Percentiles rank a stretch among this genome's conserved stretches.
phyloP scores from a whole-genome alignment of 2,888 invertebrate genomes.

The Caenorhabditis macrosperma region DNA sequence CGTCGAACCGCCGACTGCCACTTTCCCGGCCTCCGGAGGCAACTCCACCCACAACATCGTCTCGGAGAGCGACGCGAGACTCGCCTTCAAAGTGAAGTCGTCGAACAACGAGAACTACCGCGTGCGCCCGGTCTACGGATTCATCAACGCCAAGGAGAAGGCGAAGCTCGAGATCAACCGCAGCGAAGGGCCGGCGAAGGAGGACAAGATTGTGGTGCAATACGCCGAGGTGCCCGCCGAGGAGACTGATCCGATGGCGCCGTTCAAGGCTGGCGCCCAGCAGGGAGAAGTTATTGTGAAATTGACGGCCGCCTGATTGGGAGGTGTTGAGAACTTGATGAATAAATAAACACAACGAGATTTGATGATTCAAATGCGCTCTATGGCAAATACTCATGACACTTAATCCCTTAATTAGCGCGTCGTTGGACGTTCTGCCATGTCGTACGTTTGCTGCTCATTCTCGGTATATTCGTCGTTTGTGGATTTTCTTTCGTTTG shows the following conservation, averaged over 20 bases:
- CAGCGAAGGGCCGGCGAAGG: constrained; percentile 63
- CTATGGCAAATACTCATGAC: too few species aligned
- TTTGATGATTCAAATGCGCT: too few species aligned
- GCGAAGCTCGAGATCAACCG: constrained; percentile 65
- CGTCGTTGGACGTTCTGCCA: too few species aligned
- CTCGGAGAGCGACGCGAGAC: constrained; percentile 61
- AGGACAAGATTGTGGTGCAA: constrained; percentile 67
- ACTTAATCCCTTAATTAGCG: too few species aligned
- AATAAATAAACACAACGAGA: too few species aligned
- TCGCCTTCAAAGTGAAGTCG: constrained; percentile 71
- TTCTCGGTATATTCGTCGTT: too few species aligned
- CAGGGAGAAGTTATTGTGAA: constrained; percentile 66
- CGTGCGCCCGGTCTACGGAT: constrained; percentile 73
- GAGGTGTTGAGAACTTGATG: too few species aligned
- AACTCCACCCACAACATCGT: constrained; percentile 64
- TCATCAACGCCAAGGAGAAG: constrained; percentile 61
- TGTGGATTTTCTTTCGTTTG: too few species aligned
- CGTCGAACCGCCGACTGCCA: constrained; percentile 66
- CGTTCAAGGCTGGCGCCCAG: constrained; percentile 68
- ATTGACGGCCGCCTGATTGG: constrained; percentile 20
- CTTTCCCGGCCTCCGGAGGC: constrained; percentile 69
- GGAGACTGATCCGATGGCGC: constrained; percentile 68
- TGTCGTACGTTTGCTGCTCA: too few species aligned
- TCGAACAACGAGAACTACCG: constrained; percentile 74
- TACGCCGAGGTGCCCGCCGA: constrained; percentile 70